Base-by-base conservation (phyloP, 2,113 vertebrate genomes). In the Proteles cristata region DNA sequence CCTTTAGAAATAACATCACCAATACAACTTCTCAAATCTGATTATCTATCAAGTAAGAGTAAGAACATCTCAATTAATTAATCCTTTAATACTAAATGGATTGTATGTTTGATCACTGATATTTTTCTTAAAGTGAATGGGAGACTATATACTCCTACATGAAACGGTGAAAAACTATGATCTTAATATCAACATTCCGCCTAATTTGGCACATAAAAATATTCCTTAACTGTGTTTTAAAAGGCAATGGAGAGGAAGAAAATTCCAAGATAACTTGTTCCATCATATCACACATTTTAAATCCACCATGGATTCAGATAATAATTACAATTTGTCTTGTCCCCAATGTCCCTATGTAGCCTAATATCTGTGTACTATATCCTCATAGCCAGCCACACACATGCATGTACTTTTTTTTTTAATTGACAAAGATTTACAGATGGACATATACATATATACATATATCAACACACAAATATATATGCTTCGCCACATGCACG, bases 391-490 rank as follows among this genome's bases (percentile, higher is more conserved):
- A 92, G 79, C 35, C 33, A 88, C 12, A n/a, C 16, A 92, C 19
- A 88, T 66, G 61, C 16, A 65, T 55, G 39, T 25, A 65, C 31
- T 92, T 43, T 80, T 92, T 43, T 80, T 93, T 96, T 39, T 88
- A 76, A 86, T 66, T 85, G 77, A 73, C 61, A 89, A 68, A 92
- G 71, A 86, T 77, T 95, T 94, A 79, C 90, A 95, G 68, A 79
- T 86, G 63, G 61, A 83, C 19, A 61, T 85, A 85, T 31, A 94
- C 39, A 96, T 77, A 93, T 39, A 96, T 65, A 84, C 53, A 97
- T 91, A 82, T 31, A 83, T 91, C 71, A 82, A 86, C 50, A 93
- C 35, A 80, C 50, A 94, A 92, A 90, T 93, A 88, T 35, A 87
- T 88, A 69, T 81, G 88, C 90, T 87, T 94, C 65, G 39, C 50